These are phyloP conservation scores for Coremacera marginata DNA, from an alignment of 2,888 invertebrate species.

Conservation along the genomic window DNA sequence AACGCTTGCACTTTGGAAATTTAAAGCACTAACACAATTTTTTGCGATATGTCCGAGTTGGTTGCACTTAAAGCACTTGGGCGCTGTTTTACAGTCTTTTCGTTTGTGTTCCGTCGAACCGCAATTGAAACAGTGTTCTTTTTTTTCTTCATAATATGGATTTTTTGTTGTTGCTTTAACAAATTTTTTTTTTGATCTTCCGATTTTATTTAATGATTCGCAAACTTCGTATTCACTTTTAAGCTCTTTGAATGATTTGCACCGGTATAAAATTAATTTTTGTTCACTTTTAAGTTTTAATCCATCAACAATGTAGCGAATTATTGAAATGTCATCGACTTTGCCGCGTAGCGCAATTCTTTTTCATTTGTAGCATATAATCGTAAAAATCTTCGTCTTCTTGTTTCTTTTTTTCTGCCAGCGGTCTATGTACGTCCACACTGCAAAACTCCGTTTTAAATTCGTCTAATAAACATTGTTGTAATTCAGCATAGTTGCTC, in stretches of 20 bases:
- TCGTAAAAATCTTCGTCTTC: slow-evolving; percentile 39
- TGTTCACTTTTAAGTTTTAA: no score
- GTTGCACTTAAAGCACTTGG: not conserved
- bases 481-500: no score
- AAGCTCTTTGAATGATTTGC: slow-evolving; percentile 40
- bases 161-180: no score
- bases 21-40: not conserved
- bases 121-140: no score
- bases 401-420: slow-evolving; percentile 28
- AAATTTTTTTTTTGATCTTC: no score
- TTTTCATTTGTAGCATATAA: slow-evolving; percentile 40
- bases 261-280: slow-evolving; percentile 24
- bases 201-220: slow-evolving; percentile 16
- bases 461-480: no score
- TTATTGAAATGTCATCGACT: slow-evolving; percentile 33
- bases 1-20: not conserved
- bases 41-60: not conserved
- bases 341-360: slow-evolving; percentile 37
- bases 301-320: slow-evolving; percentile 34
- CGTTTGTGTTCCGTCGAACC: not conserved
- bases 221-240: no score
- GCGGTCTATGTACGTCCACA: no score
- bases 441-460: no score
- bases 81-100: not conserved
- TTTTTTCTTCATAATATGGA: not conserved